These are phyloP conservation scores for Hemibagrus guttatus DNA, from an alignment of 2,797 vertebrate species.

Conservation along the genomic window DNA sequence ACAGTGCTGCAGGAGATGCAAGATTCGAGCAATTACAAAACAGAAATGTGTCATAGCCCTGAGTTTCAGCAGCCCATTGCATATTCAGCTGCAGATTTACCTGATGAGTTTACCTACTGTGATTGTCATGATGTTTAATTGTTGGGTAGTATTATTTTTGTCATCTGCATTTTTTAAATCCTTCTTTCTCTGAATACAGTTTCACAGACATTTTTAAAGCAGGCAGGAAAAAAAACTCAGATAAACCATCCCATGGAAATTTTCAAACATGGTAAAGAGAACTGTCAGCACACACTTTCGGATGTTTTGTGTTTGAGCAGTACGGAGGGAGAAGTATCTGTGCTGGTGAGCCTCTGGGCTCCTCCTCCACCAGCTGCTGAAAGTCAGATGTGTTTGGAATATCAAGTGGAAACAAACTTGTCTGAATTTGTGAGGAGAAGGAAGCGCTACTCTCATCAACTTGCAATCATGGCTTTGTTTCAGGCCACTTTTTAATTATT, in stretches of 20 bases:
- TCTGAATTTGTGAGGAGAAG: slow-evolving; percentile 38
- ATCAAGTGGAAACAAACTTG: slow-evolving; percentile 56
- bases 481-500: slow-evolving; percentile 53
- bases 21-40: too few species aligned
- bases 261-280: neutral
- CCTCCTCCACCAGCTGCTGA: slow-evolving; percentile 54
- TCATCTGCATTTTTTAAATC: neutral
- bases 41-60: neutral
- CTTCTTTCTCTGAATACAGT: neutral
- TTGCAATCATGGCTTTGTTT: slow-evolving; percentile 52
- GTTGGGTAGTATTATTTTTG: neutral
- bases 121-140: neutral
- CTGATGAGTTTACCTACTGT: neutral
- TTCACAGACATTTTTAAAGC: neutral
- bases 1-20: too few species aligned
- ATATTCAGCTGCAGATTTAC: neutral
- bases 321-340: slow-evolving; percentile 28
- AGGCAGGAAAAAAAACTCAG: neutral
- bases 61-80: neutral
- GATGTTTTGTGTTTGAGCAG: slow-evolving; percentile 24
- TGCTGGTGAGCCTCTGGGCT: slow-evolving; percentile 33
- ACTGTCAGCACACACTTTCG: neutral
- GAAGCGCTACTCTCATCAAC: slow-evolving; percentile 43
- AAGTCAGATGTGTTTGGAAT: slow-evolving; percentile 65
- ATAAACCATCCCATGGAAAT: neutral